Base-by-base conservation (phyloP, 2,888 invertebrate species). In the Tinea semifulvella region DNA sequence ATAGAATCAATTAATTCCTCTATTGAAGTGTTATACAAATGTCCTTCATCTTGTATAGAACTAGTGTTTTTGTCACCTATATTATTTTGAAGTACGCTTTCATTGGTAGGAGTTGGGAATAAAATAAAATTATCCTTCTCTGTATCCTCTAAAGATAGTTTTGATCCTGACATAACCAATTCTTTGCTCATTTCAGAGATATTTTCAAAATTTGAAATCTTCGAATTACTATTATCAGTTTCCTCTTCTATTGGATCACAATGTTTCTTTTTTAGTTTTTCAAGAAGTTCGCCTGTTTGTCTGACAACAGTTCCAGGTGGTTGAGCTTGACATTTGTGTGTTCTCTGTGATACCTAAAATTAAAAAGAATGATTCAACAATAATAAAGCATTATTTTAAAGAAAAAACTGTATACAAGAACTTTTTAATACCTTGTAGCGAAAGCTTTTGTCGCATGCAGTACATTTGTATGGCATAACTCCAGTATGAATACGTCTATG, bases 401-500 rank as follows among this genome's bases (percentile, higher is more conserved):
- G 11, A 28, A n/a, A 8, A 6, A 11, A 11, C 11, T 8, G n/a
- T 4, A 28, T 7, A 11, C 7, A 11, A 8, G n/a, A 8, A 28
- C 10, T 28, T 28, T 28, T n/a, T 36, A 18, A 5, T 61, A 88
- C 88, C 84, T 93, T 93, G 56, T 93, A 93, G 47, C 93, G 84
- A 63, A 93, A 93, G 58, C 83, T 89, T 76, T 91, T 92, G 44
- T 89, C 85, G 61, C 93, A 94, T 5, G 86, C 84, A 35, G 88
- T 87, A 58, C 93, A 93, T 66, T 89, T 90, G 60, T 93, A 93
- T 1, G 93, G 93, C 91, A 92, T 91, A 0, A 85, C 91, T 22
- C 92, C 93, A 1, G 92, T 90, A 56, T 93, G 92, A 53, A 92
- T 93, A 50, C 93, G 83, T 49, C 89, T 84, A 62, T 94, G 93